A percentile compares a stretch with the other conserved stretches of the same genome.
phyloP scores from a whole-genome alignment of 2,113 vertebrate species.

The Aleadryas rufinucha region DNA sequence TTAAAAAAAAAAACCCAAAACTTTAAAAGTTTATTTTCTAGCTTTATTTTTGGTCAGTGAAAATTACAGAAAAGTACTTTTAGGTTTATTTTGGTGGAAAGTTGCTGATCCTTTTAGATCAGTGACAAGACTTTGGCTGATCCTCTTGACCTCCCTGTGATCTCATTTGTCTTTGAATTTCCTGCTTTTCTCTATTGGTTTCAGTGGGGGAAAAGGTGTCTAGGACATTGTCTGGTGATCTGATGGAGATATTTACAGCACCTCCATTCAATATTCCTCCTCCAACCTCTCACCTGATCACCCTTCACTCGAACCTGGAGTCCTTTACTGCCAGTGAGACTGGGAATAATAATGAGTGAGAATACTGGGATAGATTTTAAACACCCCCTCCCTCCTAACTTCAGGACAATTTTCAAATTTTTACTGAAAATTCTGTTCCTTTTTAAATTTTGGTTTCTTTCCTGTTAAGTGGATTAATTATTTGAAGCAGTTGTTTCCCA shows the following conservation, averaged over 20 bases:
- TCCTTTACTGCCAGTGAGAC: not conserved
- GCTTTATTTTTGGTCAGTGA: not conserved
- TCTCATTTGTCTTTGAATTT: not conserved
- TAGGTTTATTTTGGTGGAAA: not conserved
- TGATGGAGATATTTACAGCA: not conserved
- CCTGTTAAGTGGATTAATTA: not conserved
- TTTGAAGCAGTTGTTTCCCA: not conserved
- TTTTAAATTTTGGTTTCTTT: not conserved
- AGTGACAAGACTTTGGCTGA: not conserved
- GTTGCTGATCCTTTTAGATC: not conserved
- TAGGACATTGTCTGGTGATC: not conserved
- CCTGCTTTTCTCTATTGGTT: not conserved
- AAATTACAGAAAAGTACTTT: not conserved
- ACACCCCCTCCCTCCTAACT: not conserved
- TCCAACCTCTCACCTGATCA: accelerated
- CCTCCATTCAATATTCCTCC: not conserved
- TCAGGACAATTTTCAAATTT: not conserved
- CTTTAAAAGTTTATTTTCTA: not conserved
- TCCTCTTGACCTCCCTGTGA: not conserved
- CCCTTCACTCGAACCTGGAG: not conserved
- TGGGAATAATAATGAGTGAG: not conserved
- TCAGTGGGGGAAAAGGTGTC: not conserved
- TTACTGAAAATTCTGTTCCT: not conserved
- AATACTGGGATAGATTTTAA: not conserved
- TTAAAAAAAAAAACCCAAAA: not conserved